Base-by-base conservation (phyloP, 1,140 invertebrate genomes). In the Lepidurus apus region DNA sequence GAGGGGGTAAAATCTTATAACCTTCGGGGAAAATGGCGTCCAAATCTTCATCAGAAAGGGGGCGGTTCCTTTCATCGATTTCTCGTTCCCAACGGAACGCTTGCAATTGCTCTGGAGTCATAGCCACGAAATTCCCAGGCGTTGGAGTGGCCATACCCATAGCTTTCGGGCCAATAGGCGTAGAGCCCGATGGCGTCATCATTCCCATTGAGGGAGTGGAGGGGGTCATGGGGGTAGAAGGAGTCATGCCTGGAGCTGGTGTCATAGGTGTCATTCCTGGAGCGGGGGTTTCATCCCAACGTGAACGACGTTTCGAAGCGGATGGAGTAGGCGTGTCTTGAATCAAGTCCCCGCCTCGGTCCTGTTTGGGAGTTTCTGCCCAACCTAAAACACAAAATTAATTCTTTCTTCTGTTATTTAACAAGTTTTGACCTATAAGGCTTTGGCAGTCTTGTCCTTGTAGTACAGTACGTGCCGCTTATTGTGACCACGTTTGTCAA, bases 51-150 rank as follows among this genome's bases (percentile, higher is more conserved):
- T 99, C 98, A 0, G 94, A 92, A 76, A 98, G 90, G 0, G 96
- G 96, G 81, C 97, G 88, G 85, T 99, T 99, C 77, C 98, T 87
- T 84, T 99, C 97, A 83, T 99, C 98, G 78, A 99, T 98, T 87
- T 99, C 98, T 82, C 95, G 91, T 86, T 99, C 97, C 96, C 96
- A 98, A n/a, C 97, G 91, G 85, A 96, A 98, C 0, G 96, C 96
- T 44, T 99, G 97, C 80, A 99, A 86, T 85, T 99, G 97, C 86
- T 99, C 98, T 0, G 98, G 98, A 0, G 98, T 99, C 97, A 99
- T 99, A 1, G 95, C 93, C 80, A 97, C 92, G 74, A 98, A 87
- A 83, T 98, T 96, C 74, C 89, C 88, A 83, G 96, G 96, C 1
- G 96, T 97, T 0, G 98, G 98, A 0, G 98, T 99, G 0, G 95